Percentiles rank a stretch among this genome's conserved stretches.
Conservation (phyloP, 2,888 invertebrate genomes). For the Balanococcus diminutus region DNA sequence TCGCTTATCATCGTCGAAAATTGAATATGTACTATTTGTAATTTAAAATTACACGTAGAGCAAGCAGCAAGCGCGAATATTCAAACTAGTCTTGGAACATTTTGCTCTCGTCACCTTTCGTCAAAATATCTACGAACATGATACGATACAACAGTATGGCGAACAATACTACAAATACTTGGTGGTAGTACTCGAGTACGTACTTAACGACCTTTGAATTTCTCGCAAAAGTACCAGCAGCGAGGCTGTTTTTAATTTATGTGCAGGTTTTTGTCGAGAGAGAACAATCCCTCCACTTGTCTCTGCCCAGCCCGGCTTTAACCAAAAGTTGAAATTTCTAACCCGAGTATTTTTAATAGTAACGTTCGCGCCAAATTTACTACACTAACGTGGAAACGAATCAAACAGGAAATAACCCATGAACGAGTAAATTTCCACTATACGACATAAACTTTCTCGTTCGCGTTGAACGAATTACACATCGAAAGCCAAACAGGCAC, state of each 20-base stretch:
- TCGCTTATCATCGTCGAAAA: neutral
- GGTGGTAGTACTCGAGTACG: too few relatives aligned
- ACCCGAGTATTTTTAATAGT: slow-evolving; percentile 24
- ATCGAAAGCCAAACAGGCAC: too few relatives aligned
- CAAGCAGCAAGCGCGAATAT: neutral
- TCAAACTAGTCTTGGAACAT: neutral
- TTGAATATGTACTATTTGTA: neutral
- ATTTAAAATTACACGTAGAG: neutral
- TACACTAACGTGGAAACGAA: slow-evolving; percentile 33
- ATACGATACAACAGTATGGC: too few relatives aligned
- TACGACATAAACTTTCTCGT: slow-evolving; percentile 33
- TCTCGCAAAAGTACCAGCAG: neutral
- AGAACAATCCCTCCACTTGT: neutral
- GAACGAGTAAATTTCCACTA: slow-evolving; percentile 40
- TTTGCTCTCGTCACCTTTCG: neutral
- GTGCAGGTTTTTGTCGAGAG: neutral
- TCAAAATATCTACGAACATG: too few relatives aligned
- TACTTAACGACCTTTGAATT: neutral
- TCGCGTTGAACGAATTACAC: neutral
- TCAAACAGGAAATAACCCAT: slow-evolving; percentile 44
- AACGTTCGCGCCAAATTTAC: slow-evolving; percentile 30
- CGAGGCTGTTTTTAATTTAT: slow-evolving; percentile 1
- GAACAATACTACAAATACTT: too few relatives aligned
- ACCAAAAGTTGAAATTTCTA: neutral
- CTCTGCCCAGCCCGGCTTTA: too few relatives aligned